A percentile compares a stretch with the other conserved stretches of the same genome.
These are phyloP conservation scores for Alouatta palliata DNA, from an alignment of 2,113 vertebrate species.

Conservation along the genomic window DNA sequence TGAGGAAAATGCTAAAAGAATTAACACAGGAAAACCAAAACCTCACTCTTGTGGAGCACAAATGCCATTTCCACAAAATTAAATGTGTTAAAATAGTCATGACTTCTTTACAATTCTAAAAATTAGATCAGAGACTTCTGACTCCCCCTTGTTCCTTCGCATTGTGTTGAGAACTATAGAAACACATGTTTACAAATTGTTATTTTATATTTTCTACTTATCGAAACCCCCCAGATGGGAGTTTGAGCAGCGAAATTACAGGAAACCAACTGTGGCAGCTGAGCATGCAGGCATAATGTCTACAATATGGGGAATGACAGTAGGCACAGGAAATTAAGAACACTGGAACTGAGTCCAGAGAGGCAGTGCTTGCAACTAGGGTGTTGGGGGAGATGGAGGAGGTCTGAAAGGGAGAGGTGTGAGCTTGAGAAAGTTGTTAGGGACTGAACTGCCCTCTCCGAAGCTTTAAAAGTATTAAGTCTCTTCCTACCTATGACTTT, in stretches of 20 bases:
- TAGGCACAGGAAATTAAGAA: rapidly evolving
- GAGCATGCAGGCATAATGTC: not conserved
- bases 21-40: not conserved
- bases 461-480: not conserved
- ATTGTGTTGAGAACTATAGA: conserved; percentile 52
- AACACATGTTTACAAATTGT: conserved; percentile 79
- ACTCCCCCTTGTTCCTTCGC: conserved; percentile 39
- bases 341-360: not conserved
- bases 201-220: conserved; percentile 69
- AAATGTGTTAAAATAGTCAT: conserved; percentile 49
- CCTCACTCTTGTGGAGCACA: not conserved
- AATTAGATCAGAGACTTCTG: conserved; percentile 74
- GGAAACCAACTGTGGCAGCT: not conserved
- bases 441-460: not conserved
- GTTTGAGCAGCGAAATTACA: not conserved
- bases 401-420: not conserved
- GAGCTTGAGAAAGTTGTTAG: not conserved
- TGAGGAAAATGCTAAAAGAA: not conserved
- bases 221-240: conserved; percentile 53
- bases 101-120: conserved; percentile 63
- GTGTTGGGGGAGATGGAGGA: rapidly evolving
- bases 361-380: not conserved
- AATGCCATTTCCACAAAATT: conserved; percentile 45
- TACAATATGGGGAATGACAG: rapidly evolving
- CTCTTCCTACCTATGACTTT: not conserved